Conservation (phyloP, 2,888 invertebrate genomes). For the Acanthoscelides obtectus region DNA sequence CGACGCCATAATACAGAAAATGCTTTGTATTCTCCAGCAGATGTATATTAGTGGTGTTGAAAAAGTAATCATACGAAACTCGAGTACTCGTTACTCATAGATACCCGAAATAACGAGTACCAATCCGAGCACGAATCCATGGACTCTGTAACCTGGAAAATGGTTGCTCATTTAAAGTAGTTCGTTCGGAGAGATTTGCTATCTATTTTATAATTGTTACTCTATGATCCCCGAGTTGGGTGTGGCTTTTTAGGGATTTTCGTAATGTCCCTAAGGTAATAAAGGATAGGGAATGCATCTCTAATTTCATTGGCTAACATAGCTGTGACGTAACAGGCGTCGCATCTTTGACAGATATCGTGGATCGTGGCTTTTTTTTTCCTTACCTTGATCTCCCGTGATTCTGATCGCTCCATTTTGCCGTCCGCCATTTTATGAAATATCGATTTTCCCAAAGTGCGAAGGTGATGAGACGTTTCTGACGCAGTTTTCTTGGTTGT, state of each 20-base stretch:
- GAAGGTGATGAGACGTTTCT: slow-evolving; percentile 2
- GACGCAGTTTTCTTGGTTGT: background rate
- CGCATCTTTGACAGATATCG: too few relatives aligned
- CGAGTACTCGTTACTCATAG: too few relatives aligned
- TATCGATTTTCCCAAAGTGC: slow-evolving; percentile 13
- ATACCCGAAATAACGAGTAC: too few relatives aligned
- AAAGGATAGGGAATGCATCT: background rate
- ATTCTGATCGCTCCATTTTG: background rate
- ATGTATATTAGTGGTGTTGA: too few relatives aligned
- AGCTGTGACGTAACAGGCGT: background rate
- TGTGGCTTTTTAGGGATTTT: background rate
- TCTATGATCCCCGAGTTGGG: slow-evolving; percentile 1
- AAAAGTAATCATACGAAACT: too few relatives aligned
- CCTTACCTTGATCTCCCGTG: background rate
- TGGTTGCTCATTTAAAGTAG: too few relatives aligned
- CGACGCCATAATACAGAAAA: too few relatives aligned
- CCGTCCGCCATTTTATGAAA: slow-evolving; percentile 21
- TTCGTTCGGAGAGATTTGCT: too few relatives aligned
- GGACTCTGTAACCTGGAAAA: too few relatives aligned
- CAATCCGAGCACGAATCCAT: too few relatives aligned
- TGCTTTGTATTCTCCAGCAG: too few relatives aligned
- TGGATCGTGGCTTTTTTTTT: background rate
- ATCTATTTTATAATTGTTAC: background rate
- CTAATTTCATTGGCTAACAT: slow-evolving; percentile 3
- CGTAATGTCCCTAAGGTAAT: background rate